A percentile compares a stretch with the other conserved stretches of the same genome.
Conservation (phyloP, 2,888 invertebrate genomes). For the Busseola fusca region DNA sequence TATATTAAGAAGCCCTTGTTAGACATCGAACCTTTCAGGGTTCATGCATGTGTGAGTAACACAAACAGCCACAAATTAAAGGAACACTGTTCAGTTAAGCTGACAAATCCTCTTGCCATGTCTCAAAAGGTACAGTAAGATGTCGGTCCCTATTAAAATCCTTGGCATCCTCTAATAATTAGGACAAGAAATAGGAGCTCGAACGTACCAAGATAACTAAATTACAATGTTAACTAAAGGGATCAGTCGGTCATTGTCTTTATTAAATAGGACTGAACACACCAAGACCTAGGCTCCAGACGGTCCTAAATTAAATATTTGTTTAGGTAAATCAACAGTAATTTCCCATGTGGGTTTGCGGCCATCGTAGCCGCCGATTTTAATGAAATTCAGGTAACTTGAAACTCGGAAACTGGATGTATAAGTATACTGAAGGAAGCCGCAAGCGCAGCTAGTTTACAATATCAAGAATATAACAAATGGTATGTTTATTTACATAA, state of each 20-base stretch:
- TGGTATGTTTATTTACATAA: conserved; percentile 23
- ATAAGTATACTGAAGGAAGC: neutral
- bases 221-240: conserved; percentile 45
- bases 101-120: conserved; percentile 55
- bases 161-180: conserved; percentile 50
- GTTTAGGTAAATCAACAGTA: conserved; percentile 5
- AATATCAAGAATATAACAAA: conserved; percentile 21
- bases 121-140: conserved; percentile 50
- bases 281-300: conserved; percentile 2
- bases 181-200: conserved; percentile 46
- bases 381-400: neutral
- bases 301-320: conserved; percentile 6
- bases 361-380: neutral
- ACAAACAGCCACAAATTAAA: conserved; percentile 40
- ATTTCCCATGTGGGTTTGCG: neutral
- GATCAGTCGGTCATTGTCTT: conserved; percentile 33
- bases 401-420: neutral
- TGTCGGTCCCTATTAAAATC: conserved; percentile 55
- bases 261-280: conserved; percentile 13
- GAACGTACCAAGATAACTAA: conserved; percentile 45
- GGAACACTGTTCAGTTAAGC: conserved; percentile 44
- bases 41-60: conserved; percentile 7
- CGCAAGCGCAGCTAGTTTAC: neutral
- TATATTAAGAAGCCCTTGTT: conserved; percentile 13
- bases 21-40: neutral